Conservation (phyloP, 2,113 vertebrate species). For the Ptyas mucosa region DNA sequence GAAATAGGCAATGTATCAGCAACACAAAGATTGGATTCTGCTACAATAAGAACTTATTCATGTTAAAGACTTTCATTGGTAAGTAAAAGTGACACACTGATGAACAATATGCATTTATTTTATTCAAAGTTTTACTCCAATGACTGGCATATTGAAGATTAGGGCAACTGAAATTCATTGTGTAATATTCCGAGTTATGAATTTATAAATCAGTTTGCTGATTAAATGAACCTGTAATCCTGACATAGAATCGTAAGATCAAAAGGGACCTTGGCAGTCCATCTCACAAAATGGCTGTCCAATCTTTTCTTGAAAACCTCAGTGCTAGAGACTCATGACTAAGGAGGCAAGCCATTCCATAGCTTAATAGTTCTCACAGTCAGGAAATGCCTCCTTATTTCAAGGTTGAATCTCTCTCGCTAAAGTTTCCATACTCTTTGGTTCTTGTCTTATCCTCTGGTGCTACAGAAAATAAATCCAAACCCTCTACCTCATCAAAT, state of each 20-base stretch:
- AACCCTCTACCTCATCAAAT: background rate
- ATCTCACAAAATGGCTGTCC: background rate
- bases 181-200: background rate
- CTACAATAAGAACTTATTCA: slow-evolving; percentile 97
- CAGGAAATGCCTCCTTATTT: background rate
- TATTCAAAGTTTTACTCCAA: background rate
- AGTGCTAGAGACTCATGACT: background rate
- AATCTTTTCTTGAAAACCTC: background rate
- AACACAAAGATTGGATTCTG: slow-evolving; percentile 93
- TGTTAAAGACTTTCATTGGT: slow-evolving; percentile 84
- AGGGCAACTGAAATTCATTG: background rate
- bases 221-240: background rate
- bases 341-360: background rate
- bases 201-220: background rate
- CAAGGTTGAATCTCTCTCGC: background rate
- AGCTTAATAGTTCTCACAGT: background rate
- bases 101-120: background rate
- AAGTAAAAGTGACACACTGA: slow-evolving; percentile 63
- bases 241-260: background rate
- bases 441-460: background rate
- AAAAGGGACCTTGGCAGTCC: background rate
- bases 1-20: slow-evolving; percentile 84
- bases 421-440: background rate
- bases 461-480: background rate
- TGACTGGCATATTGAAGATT: background rate